A percentile compares a stretch with the other conserved stretches of the same genome.
phyloP scores from a whole-genome alignment of 2,888 invertebrate genomes.

The Amphipoea lucens region DNA sequence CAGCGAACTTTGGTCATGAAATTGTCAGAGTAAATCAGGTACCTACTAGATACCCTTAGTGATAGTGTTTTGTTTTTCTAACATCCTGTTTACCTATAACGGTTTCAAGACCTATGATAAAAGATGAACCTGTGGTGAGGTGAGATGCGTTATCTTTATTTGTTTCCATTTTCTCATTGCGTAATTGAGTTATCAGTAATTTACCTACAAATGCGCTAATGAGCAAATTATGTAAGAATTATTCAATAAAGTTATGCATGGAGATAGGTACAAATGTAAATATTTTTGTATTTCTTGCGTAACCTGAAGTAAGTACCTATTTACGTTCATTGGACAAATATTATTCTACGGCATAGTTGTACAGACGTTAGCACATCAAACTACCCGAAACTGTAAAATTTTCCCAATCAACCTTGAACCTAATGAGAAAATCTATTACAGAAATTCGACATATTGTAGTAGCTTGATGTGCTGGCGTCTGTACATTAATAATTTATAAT shows the following conservation, averaged over 20 bases:
- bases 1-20: background rate
- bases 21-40: background rate
- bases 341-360: background rate
- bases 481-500: background rate
- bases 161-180: conserved; percentile 36
- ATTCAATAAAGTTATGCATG: conserved; percentile 13
- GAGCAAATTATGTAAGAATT: conserved; percentile 46
- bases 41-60: background rate
- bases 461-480: too few species aligned
- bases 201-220: conserved; percentile 36
- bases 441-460: too few species aligned
- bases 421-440: too few species aligned
- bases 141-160: conserved; percentile 31
- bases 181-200: conserved; percentile 13
- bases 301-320: background rate
- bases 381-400: too few species aligned
- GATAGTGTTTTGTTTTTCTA: background rate
- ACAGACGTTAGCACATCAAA: background rate
- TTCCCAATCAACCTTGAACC: too few species aligned
- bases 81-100: conserved; percentile 21
- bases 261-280: conserved; percentile 8
- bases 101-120: conserved; percentile 33
- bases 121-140: conserved; percentile 23
- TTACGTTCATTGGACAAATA: background rate
- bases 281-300: conserved; percentile 26